Percentiles rank a stretch among this genome's conserved stretches.
These are phyloP conservation scores for Leistus spinibarbis DNA, from an alignment of 2,888 invertebrate species.

Conservation along the genomic window DNA sequence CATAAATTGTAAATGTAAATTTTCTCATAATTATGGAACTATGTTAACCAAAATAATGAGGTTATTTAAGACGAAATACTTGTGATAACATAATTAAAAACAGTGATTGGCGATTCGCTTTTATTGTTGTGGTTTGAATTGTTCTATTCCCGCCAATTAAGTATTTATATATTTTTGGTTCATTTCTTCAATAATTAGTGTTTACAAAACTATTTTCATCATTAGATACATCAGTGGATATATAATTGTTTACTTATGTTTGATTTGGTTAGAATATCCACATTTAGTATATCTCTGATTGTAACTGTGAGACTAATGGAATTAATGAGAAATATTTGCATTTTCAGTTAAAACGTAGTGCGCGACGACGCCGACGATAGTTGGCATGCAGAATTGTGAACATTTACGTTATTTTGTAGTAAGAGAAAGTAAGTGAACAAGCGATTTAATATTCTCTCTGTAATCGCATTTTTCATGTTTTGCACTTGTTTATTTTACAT, in stretches of 20 bases:
- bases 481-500: no score
- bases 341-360: slow-evolving; percentile 14
- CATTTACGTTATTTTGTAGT: slow-evolving; percentile 14
- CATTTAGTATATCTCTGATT: slow-evolving; percentile 9
- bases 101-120: no score
- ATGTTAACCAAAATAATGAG: no score
- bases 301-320: slow-evolving; percentile 29
- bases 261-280: background rate
- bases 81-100: no score
- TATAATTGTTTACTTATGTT: background rate
- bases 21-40: no score
- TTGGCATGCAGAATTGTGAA: slow-evolving; percentile 27
- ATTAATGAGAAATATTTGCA: slow-evolving; percentile 33
- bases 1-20: no score
- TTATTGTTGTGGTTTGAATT: no score
- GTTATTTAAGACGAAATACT: no score
- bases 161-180: no score
- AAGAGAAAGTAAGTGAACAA: background rate
- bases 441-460: background rate
- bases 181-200: no score
- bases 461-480: background rate
- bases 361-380: slow-evolving; percentile 1
- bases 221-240: background rate
- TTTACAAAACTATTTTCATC: no score
- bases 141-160: no score